Conservation (phyloP, 2,888 invertebrate genomes). For the Leucophora obtusa region DNA sequence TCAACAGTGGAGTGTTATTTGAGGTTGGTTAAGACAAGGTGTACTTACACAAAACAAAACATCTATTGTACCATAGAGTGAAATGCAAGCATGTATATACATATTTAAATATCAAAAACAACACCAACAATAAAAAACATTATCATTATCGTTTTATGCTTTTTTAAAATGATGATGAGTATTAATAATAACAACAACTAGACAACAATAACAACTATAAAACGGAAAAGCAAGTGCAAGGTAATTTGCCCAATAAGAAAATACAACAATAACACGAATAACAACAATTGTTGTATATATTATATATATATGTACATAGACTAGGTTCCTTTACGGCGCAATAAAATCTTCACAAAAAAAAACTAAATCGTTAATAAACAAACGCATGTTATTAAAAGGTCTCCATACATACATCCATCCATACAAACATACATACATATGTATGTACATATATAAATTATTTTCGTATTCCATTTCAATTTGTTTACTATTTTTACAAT, state of each 20-base stretch:
- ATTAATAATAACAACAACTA: conserved; percentile 28
- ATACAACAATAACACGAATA: conserved; percentile 5
- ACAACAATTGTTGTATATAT: too few species aligned
- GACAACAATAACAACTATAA: conserved; percentile 33
- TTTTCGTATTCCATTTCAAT: too few species aligned
- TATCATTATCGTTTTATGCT: neutral
- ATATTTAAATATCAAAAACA: conserved; percentile 14
- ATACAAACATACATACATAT: too few species aligned
- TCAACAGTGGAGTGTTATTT: conserved; percentile 57
- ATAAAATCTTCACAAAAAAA: conserved; percentile 32
- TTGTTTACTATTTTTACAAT: too few species aligned
- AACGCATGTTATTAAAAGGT: conserved; percentile 7
- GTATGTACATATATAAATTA: neutral
- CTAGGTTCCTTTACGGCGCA: conserved; percentile 48
- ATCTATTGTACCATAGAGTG: conserved; percentile 22
- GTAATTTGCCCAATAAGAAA: conserved; percentile 52
- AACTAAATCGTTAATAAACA: conserved; percentile 11
- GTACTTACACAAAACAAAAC: conserved; percentile 62
- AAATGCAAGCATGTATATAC: conserved; percentile 16
- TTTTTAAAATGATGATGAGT: conserved; percentile 35
- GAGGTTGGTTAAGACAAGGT: conserved; percentile 57
- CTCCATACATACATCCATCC: too few species aligned
- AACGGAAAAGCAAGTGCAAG: conserved; percentile 54
- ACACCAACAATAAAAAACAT: conserved; percentile 11
- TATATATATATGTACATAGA: conserved; percentile 12